Percentiles rank a stretch among this genome's conserved stretches.
Evolutionary conservation across 2,888 invertebrate species (phyloP).

Genomic region (Eilema griseolum): DNA sequence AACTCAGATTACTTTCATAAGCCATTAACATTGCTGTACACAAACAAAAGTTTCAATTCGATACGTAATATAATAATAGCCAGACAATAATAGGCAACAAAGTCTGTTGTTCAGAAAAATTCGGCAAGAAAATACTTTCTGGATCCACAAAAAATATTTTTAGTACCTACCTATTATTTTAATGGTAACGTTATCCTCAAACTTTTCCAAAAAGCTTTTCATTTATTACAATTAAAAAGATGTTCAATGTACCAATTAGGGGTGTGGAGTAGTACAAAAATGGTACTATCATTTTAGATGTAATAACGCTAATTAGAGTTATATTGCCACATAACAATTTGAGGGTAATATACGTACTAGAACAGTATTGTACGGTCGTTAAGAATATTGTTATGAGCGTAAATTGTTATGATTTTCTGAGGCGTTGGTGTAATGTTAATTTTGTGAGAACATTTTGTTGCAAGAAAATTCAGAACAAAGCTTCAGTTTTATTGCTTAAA

Average conservation of each 20-base stretch:
- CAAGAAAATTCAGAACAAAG: not conserved
- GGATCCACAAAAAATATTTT: not conserved
- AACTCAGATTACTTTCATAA: slow-evolving; percentile 5
- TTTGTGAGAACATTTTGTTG: slow-evolving; percentile 14
- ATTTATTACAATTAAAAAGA: slow-evolving; percentile 16
- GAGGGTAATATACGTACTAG: slow-evolving; percentile 27
- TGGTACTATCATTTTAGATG: slow-evolving; percentile 33
- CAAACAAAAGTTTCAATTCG: not conserved
- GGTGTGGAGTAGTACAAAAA: slow-evolving; percentile 24
- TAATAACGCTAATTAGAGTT: slow-evolving; percentile 48
- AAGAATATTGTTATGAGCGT: slow-evolving; percentile 34
- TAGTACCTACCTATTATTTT: not conserved
- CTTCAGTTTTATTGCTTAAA: slow-evolving; percentile 2
- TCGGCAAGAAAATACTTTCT: not conserved
- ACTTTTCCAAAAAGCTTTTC: not conserved
- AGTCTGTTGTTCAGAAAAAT: slow-evolving; percentile 1
- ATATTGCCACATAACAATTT: slow-evolving; percentile 51
- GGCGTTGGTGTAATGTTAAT: slow-evolving; percentile 25
- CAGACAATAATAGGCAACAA: not conserved
- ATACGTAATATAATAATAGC: slow-evolving; percentile 1
- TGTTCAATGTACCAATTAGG: slow-evolving; percentile 25
- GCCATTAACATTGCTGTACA: not conserved
- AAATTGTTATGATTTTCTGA: slow-evolving; percentile 34
- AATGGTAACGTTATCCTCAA: not conserved
- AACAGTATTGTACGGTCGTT: slow-evolving; percentile 31